Base-by-base conservation (phyloP, 2,888 invertebrate genomes). In the Agrilus biguttatus region DNA sequence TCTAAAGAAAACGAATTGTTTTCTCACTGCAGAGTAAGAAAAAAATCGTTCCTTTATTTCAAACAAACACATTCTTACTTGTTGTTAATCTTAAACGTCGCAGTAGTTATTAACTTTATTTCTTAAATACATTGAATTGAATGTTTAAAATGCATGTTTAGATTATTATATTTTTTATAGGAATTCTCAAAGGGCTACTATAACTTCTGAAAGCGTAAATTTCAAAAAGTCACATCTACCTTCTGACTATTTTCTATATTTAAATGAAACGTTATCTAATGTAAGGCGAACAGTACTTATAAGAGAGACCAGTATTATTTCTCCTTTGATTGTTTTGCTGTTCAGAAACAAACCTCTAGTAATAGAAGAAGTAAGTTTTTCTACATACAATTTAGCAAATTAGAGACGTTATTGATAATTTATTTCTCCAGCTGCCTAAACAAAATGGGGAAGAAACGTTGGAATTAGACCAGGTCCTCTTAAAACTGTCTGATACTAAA, bases 151-250 rank as follows among this genome's bases (percentile, higher is more conserved):
- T 40, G 1, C 35, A 40, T 32, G 12, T 19, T 10, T 37, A 19
- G 6, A 36, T 10, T 28, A 10, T 28, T 3, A 23, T 8, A n/a
- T 28, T 40, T 42, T 50, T 61, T 58, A 41, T 54, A 80, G 80
- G 42, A 60, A 68, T 46, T 72, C 74, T 21, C 70, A 71, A 3
- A 68, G 69, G 37, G 77, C 75, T 0, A 71, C 74, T 47, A 67
- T 82, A 36, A 68, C 73, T 2, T 62, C 71, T 1, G 78, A 78
- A n/a, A 80, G 79, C 58, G 77, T 82, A 0, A 81, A 81, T 65
- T 68, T 69, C 50, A 70, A 66, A 14, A 60, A 73, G 33, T 57
- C 58, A 17, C 43, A 52, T 0, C 73, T 70, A 50, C 61, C 62
- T 3, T 68, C 69, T 2, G 60, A 69, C 8, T 67, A 73, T 36